These are phyloP conservation scores for Micromesistius poutassou DNA, from an alignment of 2,797 vertebrate genomes.

Conservation along the genomic window DNA sequence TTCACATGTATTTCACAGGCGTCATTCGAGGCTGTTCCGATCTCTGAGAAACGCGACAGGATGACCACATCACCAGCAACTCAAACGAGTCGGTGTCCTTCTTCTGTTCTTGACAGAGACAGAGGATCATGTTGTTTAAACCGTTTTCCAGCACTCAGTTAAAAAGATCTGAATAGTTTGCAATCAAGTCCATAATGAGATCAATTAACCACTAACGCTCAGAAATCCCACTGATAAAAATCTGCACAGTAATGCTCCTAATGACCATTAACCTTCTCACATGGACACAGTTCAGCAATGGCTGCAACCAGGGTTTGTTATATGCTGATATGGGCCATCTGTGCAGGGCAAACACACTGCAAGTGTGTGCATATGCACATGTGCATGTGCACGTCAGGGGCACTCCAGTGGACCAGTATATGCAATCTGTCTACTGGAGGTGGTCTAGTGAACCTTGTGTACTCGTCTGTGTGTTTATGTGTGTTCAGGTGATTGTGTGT, in stretches of 20 bases:
- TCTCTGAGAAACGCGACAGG: neutral
- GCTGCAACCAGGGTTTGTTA: neutral
- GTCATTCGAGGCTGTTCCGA: neutral
- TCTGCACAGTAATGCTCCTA: neutral
- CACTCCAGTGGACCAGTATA: neutral
- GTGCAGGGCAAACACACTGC: neutral
- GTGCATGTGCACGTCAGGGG: too few species aligned
- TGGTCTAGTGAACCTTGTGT: neutral
- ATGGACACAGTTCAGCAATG: neutral
- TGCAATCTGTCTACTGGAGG: constrained; percentile 31
- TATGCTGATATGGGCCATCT: neutral
- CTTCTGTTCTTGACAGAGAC: neutral
- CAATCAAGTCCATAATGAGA: neutral
- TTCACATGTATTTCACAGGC: neutral
- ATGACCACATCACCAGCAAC: neutral
- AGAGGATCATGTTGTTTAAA: neutral
- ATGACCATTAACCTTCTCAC: neutral
- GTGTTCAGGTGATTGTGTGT: neutral
- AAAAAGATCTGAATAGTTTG: neutral
- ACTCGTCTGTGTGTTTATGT: neutral
- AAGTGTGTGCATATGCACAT: neutral
- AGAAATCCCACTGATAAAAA: neutral
- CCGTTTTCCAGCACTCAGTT: neutral
- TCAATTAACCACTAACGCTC: neutral
- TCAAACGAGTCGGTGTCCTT: neutral